A percentile compares a stretch with the other conserved stretches of the same genome.
Evolutionary conservation across 2,888 invertebrate species (phyloP).

Genomic region (Melieria omissa): DNA sequence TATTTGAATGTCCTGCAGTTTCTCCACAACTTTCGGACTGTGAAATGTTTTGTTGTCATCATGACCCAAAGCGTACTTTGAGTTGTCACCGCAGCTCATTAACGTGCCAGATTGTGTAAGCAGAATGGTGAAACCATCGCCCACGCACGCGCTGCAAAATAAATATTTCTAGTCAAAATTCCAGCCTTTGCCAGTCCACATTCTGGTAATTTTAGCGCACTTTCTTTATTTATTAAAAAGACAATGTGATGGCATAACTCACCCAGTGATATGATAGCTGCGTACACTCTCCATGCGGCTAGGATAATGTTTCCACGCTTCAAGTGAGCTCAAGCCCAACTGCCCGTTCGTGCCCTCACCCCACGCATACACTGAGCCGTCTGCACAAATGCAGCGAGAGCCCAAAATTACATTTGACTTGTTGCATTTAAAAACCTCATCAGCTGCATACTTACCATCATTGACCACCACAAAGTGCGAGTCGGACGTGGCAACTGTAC

Average conservation of each 20-base stretch:
- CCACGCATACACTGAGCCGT: conserved; percentile 76
- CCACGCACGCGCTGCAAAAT: conserved; percentile 70
- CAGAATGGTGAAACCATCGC: conserved; percentile 75
- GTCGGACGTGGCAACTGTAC: conserved; percentile 70
- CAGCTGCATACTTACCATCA: conserved; percentile 61
- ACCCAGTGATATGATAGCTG: conserved; percentile 72
- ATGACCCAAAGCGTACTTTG: conserved; percentile 74
- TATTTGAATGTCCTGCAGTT: conserved; percentile 71
- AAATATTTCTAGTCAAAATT: not conserved
- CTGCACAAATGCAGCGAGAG: conserved; percentile 54
- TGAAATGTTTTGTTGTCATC: conserved; percentile 70
- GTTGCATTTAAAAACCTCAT: not conserved
- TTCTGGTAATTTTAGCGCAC: too few relatives aligned
- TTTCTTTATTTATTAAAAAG: not conserved
- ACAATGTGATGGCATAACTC: conserved; percentile 33
- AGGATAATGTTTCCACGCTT: conserved; percentile 70
- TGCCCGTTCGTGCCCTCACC: conserved; percentile 76
- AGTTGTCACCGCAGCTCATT: conserved; percentile 76
- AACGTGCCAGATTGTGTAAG: conserved; percentile 76
- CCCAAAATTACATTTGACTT: conserved; percentile 13
- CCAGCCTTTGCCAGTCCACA: not conserved
- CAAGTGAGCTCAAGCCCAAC: conserved; percentile 70
- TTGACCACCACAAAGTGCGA: conserved; percentile 72
- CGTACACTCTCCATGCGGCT: conserved; percentile 72
- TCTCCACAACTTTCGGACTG: conserved; percentile 71